Percentiles rank a stretch among this genome's conserved stretches.
These are phyloP conservation scores for Leptopilina syphax DNA, from an alignment of 2,888 invertebrate genomes.

Conservation along the genomic window DNA sequence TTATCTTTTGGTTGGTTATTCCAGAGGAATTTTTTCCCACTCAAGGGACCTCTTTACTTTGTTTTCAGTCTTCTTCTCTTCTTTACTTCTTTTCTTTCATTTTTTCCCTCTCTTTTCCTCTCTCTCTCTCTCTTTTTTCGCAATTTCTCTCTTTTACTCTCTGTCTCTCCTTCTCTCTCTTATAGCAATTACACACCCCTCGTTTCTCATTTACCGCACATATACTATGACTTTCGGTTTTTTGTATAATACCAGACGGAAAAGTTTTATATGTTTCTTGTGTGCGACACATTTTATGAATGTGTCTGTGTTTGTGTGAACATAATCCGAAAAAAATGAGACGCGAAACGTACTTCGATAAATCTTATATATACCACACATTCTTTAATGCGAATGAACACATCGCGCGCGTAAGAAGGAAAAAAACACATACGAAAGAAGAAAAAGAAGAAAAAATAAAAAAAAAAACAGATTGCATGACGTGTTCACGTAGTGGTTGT, in stretches of 20 bases:
- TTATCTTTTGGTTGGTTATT: constrained; percentile 1
- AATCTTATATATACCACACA: background rate
- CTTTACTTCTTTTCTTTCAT: background rate
- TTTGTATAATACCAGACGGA: background rate
- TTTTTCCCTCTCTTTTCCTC: background rate
- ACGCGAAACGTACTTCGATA: constrained; percentile 4
- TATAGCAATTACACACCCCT: constrained; percentile 34
- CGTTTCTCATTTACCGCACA: constrained; percentile 33
- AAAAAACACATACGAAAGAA: too few species aligned
- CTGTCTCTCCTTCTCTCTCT: background rate
- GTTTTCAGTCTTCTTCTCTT: constrained; percentile 25
- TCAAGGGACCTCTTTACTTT: constrained; percentile 31
- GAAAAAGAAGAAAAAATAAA: too few species aligned
- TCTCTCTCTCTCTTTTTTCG: too few species aligned
- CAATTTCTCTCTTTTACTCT: too few species aligned
- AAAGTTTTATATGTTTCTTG: background rate
- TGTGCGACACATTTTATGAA: background rate
- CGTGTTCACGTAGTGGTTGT: constrained; percentile 21
- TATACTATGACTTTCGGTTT: constrained; percentile 16
- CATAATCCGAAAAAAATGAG: constrained; percentile 22
- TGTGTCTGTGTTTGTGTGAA: constrained; percentile 13
- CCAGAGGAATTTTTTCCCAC: constrained; percentile 25
- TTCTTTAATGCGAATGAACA: constrained; percentile 21
- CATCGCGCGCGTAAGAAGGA: background rate
- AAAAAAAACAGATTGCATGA: constrained; percentile 14